phyloP scores from a whole-genome alignment of 1,140 invertebrate species.

The Drosophila ironensis region DNA sequence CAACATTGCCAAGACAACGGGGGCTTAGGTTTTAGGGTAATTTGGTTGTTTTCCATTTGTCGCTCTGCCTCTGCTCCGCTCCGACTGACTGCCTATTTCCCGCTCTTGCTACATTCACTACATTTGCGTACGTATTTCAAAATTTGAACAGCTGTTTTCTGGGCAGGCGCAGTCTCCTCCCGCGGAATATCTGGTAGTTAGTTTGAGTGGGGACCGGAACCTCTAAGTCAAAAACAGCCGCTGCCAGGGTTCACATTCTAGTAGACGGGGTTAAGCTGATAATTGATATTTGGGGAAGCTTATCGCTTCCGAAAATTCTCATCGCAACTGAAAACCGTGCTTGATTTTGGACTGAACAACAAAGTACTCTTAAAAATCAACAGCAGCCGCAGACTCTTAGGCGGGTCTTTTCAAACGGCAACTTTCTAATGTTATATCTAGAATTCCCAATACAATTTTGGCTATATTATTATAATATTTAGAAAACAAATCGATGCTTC shows the following conservation, averaged over 20 bases:
- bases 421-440: background rate
- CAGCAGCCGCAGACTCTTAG: too few relatives aligned
- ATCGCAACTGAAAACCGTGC: background rate
- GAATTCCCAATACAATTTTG: too few relatives aligned
- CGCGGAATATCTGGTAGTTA: background rate
- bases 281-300: background rate
- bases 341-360: background rate
- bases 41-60: conserved; percentile 3
- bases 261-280: background rate
- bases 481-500: too few relatives aligned
- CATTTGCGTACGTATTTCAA: conserved; percentile 21
- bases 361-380: background rate
- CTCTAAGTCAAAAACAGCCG: conserved; percentile 2
- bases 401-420: too few relatives aligned
- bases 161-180: conserved; percentile 36
- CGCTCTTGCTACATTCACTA: conserved; percentile 1
- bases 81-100: conserved; percentile 1
- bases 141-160: conserved; percentile 47
- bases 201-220: conserved; percentile 30
- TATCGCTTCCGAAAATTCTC: conserved; percentile 2
- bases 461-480: too few relatives aligned
- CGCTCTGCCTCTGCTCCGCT: background rate
- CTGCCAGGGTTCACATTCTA: background rate
- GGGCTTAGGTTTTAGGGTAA: background rate
- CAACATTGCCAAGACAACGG: conserved; percentile 58